Evolutionary conservation across 1,140 invertebrate genomes (phyloP).

Genomic region (Propsilocerus akamusi): DNA sequence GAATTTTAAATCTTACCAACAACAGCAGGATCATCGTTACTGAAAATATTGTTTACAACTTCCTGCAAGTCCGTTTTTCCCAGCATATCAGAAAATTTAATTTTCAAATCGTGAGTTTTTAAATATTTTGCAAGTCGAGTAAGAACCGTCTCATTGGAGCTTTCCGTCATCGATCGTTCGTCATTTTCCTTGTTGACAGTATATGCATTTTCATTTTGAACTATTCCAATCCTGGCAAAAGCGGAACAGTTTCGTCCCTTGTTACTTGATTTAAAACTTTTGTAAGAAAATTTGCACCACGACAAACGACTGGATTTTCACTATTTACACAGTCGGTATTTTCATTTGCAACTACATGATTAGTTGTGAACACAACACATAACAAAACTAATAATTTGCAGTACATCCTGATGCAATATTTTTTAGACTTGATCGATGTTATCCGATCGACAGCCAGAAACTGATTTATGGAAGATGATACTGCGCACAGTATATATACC

Average conservation of each 20-base stretch:
- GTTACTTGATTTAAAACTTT: slow-evolving; percentile 12
- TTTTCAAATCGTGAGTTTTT: slow-evolving; percentile 44
- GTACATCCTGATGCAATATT: no score
- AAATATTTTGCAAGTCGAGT: slow-evolving; percentile 41
- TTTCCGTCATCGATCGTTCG: slow-evolving; percentile 19
- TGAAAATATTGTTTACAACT: slow-evolving; percentile 23
- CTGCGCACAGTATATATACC: no score
- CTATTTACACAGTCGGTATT: neutral
- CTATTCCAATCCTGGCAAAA: slow-evolving; percentile 20
- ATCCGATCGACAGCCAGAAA: no score
- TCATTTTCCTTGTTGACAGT: neutral
- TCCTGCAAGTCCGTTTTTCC: slow-evolving; percentile 26
- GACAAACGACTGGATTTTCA: slow-evolving; percentile 13
- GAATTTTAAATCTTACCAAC: neutral
- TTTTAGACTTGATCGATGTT: no score
- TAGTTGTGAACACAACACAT: no score
- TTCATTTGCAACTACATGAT: neutral
- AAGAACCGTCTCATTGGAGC: slow-evolving; percentile 26
- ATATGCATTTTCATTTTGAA: slow-evolving; percentile 8
- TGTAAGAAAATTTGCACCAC: slow-evolving; percentile 15
- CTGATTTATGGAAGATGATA: no score
- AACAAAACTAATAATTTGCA: no score
- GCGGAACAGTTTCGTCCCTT: slow-evolving; percentile 15
- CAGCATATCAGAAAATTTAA: slow-evolving; percentile 43
- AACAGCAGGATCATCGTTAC: slow-evolving; percentile 19